Conservation (phyloP, 2,888 invertebrate species). For the Selenia dentaria region DNA sequence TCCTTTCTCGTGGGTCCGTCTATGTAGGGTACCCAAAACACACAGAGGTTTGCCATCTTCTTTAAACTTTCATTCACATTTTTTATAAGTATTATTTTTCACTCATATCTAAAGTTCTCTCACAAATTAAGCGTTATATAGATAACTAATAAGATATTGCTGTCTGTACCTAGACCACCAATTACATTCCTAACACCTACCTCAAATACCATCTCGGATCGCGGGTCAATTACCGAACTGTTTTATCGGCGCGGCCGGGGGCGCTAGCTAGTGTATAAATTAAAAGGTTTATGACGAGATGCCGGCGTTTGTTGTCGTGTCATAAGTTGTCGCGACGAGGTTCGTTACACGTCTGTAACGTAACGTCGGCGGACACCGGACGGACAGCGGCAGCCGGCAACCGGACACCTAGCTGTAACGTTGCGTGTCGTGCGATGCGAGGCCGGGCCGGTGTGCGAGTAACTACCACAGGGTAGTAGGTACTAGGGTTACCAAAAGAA, state of each 20-base stretch:
- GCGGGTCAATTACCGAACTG: constrained; percentile 16
- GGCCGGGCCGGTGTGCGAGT: background rate
- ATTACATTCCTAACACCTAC: constrained; percentile 8
- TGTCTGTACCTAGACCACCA: constrained; percentile 15
- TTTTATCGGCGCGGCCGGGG: constrained; percentile 28
- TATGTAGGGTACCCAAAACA: no score
- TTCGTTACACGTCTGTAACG: constrained; percentile 63
- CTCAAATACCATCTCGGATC: constrained; percentile 9
- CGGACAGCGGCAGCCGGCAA: constrained; percentile 54
- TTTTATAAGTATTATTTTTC: no score
- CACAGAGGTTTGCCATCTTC: no score
- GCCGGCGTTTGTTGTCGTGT: constrained; percentile 73
- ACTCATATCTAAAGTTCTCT: no score
- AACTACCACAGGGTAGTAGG: no score
- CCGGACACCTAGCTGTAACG: constrained; percentile 60
- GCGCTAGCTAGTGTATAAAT: constrained; percentile 53
- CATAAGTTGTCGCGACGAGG: constrained; percentile 70
- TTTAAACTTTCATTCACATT: no score
- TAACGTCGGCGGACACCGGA: no score
- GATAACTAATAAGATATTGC: background rate
- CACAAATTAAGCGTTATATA: no score
- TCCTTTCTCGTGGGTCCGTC: no score
- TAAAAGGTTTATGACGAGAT: constrained; percentile 52
- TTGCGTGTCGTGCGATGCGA: background rate
- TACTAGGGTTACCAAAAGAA: no score